These are phyloP conservation scores for Sphyrna mokarran DNA, from an alignment of 2,113 vertebrate species.

Conservation along the genomic window DNA sequence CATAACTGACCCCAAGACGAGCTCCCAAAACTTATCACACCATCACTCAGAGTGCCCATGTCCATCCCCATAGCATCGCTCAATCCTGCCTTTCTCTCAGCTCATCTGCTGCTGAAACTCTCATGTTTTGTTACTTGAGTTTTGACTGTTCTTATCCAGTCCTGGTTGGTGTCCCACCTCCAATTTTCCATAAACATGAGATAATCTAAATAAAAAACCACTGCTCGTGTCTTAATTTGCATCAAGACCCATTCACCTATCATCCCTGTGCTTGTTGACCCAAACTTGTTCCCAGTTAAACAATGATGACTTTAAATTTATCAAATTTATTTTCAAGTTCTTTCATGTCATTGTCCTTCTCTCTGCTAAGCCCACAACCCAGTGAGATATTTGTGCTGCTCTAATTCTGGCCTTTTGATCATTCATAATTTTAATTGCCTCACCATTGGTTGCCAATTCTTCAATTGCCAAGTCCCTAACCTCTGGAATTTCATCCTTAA, in stretches of 20 bases:
- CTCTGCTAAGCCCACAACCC: not conserved
- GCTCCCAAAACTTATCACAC: not conserved
- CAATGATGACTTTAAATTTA: not conserved
- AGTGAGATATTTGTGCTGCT: not conserved
- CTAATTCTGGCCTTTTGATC: not conserved
- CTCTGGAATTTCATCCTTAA: not conserved
- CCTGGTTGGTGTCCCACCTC: not conserved
- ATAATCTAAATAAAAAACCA: not conserved
- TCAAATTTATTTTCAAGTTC: not conserved
- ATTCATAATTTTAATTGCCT: not conserved
- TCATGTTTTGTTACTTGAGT: not conserved
- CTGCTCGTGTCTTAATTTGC: not conserved
- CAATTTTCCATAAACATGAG: not conserved
- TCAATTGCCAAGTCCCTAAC: not conserved
- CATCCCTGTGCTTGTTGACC: not conserved
- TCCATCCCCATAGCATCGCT: not conserved
- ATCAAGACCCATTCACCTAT: not conserved
- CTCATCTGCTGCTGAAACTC: not conserved
- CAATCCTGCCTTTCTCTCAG: not conserved
- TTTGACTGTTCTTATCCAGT: not conserved
- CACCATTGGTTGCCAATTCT: not conserved
- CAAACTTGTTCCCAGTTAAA: not conserved
- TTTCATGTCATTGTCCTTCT: not conserved
- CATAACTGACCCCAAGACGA: not conserved
- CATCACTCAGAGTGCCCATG: not conserved